These are phyloP conservation scores for Nesoenas mayeri DNA, from an alignment of 2,113 vertebrate genomes.

Conservation along the genomic window DNA sequence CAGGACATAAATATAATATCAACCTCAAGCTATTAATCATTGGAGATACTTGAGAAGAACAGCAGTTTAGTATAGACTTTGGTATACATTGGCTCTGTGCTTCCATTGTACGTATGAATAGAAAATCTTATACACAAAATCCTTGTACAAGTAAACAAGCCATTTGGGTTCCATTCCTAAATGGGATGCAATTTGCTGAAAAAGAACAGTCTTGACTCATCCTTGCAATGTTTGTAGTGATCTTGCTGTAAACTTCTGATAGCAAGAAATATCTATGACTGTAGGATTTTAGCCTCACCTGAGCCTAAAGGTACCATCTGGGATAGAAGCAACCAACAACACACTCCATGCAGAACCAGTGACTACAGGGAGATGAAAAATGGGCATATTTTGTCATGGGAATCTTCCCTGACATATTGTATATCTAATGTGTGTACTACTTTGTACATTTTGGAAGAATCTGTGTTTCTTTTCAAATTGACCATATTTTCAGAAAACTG, in stretches of 20 bases:
- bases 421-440: not conserved
- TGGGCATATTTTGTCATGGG: not conserved
- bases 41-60: not conserved
- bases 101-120: not conserved
- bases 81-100: not conserved
- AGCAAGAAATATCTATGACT: not conserved
- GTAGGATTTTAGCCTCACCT: not conserved
- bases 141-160: not conserved
- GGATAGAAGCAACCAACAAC: not conserved
- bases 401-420: not conserved
- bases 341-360: not conserved
- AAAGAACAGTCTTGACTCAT: not conserved
- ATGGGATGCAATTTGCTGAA: not conserved
- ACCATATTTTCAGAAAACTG: not conserved
- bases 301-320: not conserved
- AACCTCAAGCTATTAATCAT: not conserved
- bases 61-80: not conserved
- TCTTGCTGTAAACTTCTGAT: not conserved
- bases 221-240: not conserved
- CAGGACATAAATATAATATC: not conserved
- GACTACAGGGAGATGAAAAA: not conserved
- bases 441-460: not conserved
- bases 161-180: not conserved
- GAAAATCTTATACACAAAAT: not conserved
- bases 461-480: not conserved